Evolutionary conservation across 2,797 vertebrate species (phyloP).

Genomic region (Clamator glandarius): DNA sequence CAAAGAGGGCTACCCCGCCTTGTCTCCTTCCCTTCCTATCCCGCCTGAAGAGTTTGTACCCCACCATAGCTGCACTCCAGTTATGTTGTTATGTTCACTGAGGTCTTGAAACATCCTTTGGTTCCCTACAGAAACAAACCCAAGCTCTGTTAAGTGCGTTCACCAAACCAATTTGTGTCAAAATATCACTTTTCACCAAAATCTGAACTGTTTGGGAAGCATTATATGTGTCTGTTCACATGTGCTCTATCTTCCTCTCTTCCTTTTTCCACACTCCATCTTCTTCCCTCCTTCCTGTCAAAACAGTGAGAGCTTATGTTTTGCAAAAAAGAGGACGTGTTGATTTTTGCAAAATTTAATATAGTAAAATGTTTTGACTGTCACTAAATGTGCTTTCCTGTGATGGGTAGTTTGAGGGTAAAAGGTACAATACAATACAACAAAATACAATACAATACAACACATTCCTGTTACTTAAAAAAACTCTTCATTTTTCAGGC

Average conservation of each 20-base stretch:
- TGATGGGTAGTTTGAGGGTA: not conserved
- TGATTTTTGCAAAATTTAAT: not conserved
- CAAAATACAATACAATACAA: not conserved
- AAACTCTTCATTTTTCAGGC: not conserved
- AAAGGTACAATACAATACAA: not conserved
- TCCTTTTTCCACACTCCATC: not conserved
- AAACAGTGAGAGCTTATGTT: not conserved
- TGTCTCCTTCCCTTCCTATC: no score
- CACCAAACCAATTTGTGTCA: not conserved
- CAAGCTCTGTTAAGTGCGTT: not conserved
- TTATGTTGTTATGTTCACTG: no score
- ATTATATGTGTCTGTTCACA: not conserved
- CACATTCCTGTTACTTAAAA: not conserved
- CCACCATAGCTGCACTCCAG: no score
- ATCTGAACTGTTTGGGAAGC: not conserved
- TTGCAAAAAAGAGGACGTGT: not conserved
- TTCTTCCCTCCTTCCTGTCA: constrained; percentile 8
- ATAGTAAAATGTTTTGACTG: not conserved
- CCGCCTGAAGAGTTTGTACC: no score
- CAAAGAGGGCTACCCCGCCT: no score
- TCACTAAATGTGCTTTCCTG: not conserved
- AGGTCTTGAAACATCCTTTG: not conserved
- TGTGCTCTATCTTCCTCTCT: not conserved
- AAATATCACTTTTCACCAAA: not conserved
- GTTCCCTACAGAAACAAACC: not conserved